Conservation (phyloP, 2,888 invertebrate genomes). For the Morpho helenor region DNA sequence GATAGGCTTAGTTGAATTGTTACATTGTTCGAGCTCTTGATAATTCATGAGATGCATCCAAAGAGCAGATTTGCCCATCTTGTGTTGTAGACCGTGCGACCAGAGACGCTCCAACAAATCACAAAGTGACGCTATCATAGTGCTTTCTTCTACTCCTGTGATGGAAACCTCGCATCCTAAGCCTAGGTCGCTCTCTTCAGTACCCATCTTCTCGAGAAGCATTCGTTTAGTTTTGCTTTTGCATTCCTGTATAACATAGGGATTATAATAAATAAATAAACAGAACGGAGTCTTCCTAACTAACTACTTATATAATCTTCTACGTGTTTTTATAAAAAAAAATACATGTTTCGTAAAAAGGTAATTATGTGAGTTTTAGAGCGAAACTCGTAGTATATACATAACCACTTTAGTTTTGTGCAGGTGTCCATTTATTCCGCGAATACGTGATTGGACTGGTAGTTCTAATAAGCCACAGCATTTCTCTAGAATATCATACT, state of each 20-base stretch:
- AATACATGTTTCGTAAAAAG: too few species aligned
- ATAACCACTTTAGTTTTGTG: too few species aligned
- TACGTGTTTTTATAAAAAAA: too few species aligned
- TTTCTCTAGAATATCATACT: too few species aligned
- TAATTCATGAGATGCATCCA: constrained; percentile 97
- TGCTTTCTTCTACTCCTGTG: constrained; percentile 95
- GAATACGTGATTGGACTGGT: too few species aligned
- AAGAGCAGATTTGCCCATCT: constrained; percentile 97
- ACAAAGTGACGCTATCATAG: constrained; percentile 97
- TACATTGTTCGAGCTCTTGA: constrained; percentile 88
- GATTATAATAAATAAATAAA: too few species aligned
- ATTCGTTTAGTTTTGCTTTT: constrained; percentile 98
- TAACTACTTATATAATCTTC: too few species aligned
- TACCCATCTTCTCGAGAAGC: constrained; percentile 99
- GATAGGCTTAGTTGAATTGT: constrained; percentile 71
- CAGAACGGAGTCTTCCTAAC: too few species aligned
- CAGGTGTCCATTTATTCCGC: too few species aligned
- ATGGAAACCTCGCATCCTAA: constrained; percentile 88
- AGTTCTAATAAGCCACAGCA: too few species aligned
- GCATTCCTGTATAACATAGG: constrained; percentile 82
- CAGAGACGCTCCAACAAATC: constrained; percentile 98
- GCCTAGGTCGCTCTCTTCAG: constrained; percentile 96
- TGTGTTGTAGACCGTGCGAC: constrained; percentile 97
- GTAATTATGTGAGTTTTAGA: too few species aligned
- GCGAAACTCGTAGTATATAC: too few species aligned